These are phyloP conservation scores for Thymelicus lineola DNA, from an alignment of 2,888 invertebrate genomes.

Conservation along the genomic window DNA sequence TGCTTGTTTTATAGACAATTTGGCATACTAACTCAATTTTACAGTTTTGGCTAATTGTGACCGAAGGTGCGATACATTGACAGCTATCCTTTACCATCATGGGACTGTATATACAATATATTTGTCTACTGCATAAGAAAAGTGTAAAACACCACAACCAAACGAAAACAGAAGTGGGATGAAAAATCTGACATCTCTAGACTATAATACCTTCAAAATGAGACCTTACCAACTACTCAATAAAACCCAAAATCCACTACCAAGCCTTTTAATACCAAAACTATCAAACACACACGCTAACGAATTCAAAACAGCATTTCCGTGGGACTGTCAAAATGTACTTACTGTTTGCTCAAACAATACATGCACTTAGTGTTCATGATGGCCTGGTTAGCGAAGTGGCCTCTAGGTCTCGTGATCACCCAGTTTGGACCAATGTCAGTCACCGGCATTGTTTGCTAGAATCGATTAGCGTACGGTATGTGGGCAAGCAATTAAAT, in stretches of 20 bases:
- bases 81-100: too few species aligned
- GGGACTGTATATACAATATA: too few species aligned
- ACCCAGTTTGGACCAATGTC: slow-evolving; percentile 59
- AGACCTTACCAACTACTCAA: too few species aligned
- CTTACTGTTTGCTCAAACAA: slow-evolving; percentile 60
- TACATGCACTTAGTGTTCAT: slow-evolving; percentile 46
- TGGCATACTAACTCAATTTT: too few species aligned
- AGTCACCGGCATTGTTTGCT: slow-evolving; percentile 50
- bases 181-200: too few species aligned
- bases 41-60: too few species aligned
- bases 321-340: slow-evolving; percentile 66
- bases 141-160: not conserved
- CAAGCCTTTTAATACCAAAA: slow-evolving; percentile 2
- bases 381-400: slow-evolving; percentile 65
- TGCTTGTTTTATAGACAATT: too few species aligned
- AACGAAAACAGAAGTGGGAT: too few species aligned
- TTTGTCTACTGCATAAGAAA: too few species aligned
- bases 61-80: too few species aligned
- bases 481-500: slow-evolving; percentile 12
- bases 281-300: slow-evolving; percentile 54
- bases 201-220: too few species aligned
- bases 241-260: slow-evolving; percentile 28
- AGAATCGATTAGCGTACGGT: slow-evolving; percentile 27
- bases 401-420: slow-evolving; percentile 66
- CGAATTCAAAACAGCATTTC: slow-evolving; percentile 63